Evolutionary conservation across 2,113 vertebrate species (phyloP).

Genomic region (Callionymus lyra): DNA sequence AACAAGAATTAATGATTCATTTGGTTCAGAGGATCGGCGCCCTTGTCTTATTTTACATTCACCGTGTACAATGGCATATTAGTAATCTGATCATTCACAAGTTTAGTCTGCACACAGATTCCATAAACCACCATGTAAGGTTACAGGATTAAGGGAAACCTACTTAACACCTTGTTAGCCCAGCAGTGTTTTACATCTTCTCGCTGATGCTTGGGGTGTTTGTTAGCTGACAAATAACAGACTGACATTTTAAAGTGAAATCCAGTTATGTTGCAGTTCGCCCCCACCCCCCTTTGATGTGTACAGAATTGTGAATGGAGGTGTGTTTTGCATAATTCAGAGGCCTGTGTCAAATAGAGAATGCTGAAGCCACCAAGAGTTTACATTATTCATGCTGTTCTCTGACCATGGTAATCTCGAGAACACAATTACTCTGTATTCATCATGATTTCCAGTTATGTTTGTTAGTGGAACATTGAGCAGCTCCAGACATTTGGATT

Average conservation of each 20-base stretch:
- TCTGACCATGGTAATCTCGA: slow-evolving; percentile 13
- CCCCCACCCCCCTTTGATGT: slow-evolving; percentile 22
- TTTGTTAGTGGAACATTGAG: slow-evolving; percentile 21
- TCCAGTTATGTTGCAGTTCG: slow-evolving; percentile 18
- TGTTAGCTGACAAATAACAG: slow-evolving; percentile 31
- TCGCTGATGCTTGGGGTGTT: slow-evolving; percentile 8
- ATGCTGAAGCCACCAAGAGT: slow-evolving; percentile 15
- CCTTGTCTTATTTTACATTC: slow-evolving; percentile 1
- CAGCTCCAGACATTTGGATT: slow-evolving; percentile 26
- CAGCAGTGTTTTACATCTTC: slow-evolving; percentile 25
- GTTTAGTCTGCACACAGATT: slow-evolving; percentile 18
- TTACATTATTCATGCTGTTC: slow-evolving; percentile 5
- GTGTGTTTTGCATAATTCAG: slow-evolving; percentile 24
- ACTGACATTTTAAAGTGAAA: slow-evolving; percentile 32
- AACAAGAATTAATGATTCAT: background rate
- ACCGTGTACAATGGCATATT: slow-evolving; percentile 10
- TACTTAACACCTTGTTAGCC: slow-evolving; percentile 24
- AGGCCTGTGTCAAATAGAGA: background rate
- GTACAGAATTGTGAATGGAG: slow-evolving; percentile 10
- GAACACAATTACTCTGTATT: slow-evolving; percentile 8
- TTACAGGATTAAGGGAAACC: slow-evolving; percentile 24
- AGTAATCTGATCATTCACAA: slow-evolving; percentile 19
- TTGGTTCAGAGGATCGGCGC: background rate
- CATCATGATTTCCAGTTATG: slow-evolving; percentile 8
- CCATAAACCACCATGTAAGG: slow-evolving; percentile 20